Percentiles rank a stretch among this genome's conserved stretches.
These are phyloP conservation scores for Mus minutoides DNA, from an alignment of 2,797 vertebrate species.

Conservation along the genomic window DNA sequence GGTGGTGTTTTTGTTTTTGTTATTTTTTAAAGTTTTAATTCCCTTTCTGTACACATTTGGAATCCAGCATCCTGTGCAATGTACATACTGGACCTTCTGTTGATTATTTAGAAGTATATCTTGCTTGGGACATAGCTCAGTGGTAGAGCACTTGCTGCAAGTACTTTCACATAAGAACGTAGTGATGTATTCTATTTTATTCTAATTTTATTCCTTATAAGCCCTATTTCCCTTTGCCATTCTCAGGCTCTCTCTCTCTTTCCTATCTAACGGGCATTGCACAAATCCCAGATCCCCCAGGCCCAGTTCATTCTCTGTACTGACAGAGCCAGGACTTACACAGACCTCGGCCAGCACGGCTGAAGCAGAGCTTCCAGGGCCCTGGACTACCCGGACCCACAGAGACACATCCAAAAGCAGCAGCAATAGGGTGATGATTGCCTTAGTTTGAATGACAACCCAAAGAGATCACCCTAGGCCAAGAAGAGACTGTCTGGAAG, in stretches of 20 bases:
- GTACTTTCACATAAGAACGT: conserved; percentile 45
- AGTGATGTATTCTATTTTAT: not conserved
- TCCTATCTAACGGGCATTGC: not conserved
- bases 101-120: conserved; percentile 30
- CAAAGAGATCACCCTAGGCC: conserved; percentile 67
- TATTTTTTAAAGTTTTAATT: not conserved
- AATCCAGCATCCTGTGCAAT: conserved; percentile 2
- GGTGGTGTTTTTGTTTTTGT: too few species aligned
- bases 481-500: conserved; percentile 69
- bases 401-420: conserved; percentile 46
- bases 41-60: not conserved
- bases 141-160: not conserved
- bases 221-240: not conserved
- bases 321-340: not conserved
- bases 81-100: not conserved
- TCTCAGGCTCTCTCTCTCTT: not conserved
- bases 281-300: conserved; percentile 12
- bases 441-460: conserved; percentile 47
- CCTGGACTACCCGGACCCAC: not conserved
- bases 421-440: conserved; percentile 43
- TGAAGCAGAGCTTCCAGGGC: not conserved
- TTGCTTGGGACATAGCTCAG: not conserved
- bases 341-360: not conserved
- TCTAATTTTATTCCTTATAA: not conserved
- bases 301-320: not conserved